phyloP scores from a whole-genome alignment of 2,797 vertebrate genomes.

The Brachyrhaphis roseni region DNA sequence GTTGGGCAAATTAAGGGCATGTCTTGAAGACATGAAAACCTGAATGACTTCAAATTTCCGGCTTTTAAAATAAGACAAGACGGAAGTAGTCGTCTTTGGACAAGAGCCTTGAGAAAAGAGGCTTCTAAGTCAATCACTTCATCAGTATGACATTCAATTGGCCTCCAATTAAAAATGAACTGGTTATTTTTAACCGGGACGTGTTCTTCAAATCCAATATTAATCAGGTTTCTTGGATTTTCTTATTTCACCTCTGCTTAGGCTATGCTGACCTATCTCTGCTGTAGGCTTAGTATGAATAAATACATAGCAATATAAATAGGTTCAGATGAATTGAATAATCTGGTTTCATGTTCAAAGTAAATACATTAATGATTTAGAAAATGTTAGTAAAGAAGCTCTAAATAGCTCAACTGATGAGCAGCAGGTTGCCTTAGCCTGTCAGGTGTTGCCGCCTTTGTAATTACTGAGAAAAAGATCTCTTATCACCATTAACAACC shows the following conservation, averaged over 20 bases:
- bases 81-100: neutral
- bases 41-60: too few relatives aligned
- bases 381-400: conserved; percentile 24
- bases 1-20: neutral
- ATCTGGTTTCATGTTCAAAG: conserved; percentile 50
- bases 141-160: neutral
- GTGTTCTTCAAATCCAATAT: too few relatives aligned
- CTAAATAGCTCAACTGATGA: conserved; percentile 7
- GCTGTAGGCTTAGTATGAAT: neutral
- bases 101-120: neutral
- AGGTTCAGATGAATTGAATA: conserved; percentile 9
- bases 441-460: neutral
- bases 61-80: too few relatives aligned
- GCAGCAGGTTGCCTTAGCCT: conserved; percentile 3
- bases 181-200: too few relatives aligned
- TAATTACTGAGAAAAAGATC: conserved; percentile 20
- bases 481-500: neutral
- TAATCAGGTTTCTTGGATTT: neutral
- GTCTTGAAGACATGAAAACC: too few relatives aligned
- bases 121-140: neutral
- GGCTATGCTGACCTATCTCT: neutral
- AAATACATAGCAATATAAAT: neutral
- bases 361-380: conserved; percentile 40
- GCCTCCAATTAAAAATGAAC: too few relatives aligned
- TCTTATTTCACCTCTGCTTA: neutral